These are phyloP conservation scores for Portevinia maculata DNA, from an alignment of 2,888 invertebrate genomes.

Conservation along the genomic window DNA sequence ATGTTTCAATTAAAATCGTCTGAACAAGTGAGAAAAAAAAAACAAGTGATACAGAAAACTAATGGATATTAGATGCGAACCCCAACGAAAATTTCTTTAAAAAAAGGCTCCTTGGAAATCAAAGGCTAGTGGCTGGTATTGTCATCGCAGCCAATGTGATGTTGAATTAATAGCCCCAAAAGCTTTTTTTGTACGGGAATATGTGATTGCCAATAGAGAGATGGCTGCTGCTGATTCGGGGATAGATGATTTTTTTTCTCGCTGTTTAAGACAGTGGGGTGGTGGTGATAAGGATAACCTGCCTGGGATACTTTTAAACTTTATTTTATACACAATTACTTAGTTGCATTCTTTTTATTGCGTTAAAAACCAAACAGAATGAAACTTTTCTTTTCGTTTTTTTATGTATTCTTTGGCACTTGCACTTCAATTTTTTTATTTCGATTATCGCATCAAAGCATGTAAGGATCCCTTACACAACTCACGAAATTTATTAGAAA, in stretches of 20 bases:
- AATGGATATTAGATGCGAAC: slow-evolving; percentile 19
- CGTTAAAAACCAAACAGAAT: slow-evolving; percentile 18
- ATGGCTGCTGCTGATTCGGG: slow-evolving; percentile 60
- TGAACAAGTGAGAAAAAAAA: not conserved
- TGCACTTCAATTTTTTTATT: slow-evolving; percentile 13
- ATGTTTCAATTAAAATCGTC: slow-evolving; percentile 1
- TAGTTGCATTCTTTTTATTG: slow-evolving; percentile 9
- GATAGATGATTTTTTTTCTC: slow-evolving; percentile 59
- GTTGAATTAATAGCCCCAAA: slow-evolving; percentile 69
- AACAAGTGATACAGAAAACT: slow-evolving; percentile 2
- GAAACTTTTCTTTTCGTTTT: slow-evolving; percentile 7
- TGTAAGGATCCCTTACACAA: slow-evolving; percentile 54
- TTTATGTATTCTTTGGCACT: slow-evolving; percentile 2
- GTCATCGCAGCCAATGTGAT: slow-evolving; percentile 51
- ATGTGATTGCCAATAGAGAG: slow-evolving; percentile 70
- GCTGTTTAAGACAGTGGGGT: slow-evolving; percentile 16
- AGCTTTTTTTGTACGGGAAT: slow-evolving; percentile 66
- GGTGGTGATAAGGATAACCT: slow-evolving; percentile 39
- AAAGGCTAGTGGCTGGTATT: slow-evolving; percentile 16
- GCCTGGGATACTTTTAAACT: slow-evolving; percentile 22
- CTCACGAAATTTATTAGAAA: slow-evolving; percentile 23
- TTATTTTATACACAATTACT: slow-evolving; percentile 45
- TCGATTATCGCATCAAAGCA: not conserved
- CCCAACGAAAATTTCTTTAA: slow-evolving; percentile 2
- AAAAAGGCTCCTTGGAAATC: slow-evolving; percentile 10